Conservation (phyloP, 2,888 invertebrate genomes). For the Mesopsocus fuscifrons region DNA sequence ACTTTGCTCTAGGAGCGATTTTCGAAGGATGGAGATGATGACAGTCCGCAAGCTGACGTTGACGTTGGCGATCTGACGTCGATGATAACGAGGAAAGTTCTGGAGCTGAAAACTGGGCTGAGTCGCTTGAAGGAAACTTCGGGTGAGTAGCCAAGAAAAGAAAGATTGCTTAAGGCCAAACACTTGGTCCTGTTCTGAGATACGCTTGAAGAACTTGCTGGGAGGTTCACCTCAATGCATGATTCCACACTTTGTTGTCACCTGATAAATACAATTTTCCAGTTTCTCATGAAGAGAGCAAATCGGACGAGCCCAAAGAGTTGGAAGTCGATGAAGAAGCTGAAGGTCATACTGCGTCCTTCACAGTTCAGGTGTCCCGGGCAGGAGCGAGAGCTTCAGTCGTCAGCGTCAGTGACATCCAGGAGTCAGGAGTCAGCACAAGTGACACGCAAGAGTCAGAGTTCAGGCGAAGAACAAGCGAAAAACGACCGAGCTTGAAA, state of each 20-base stretch:
- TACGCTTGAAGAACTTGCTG: too few species aligned
- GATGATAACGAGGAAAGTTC: conserved; percentile 22
- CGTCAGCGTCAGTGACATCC: background rate
- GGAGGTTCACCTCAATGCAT: too few species aligned
- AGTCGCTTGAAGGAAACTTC: conserved; percentile 25
- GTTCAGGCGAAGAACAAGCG: too few species aligned
- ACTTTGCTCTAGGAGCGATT: too few species aligned
- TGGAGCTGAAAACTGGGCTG: conserved; percentile 25
- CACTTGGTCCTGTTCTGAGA: too few species aligned
- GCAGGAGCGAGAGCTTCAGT: background rate
- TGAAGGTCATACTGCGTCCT: conserved; percentile 12
- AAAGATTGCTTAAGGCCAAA: background rate
- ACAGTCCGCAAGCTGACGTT: conserved; percentile 10
- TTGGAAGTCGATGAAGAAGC: too few species aligned
- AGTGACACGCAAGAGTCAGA: too few species aligned
- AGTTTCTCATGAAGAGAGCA: too few species aligned
- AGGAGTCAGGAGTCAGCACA: too few species aligned
- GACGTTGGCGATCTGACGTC: conserved; percentile 16
- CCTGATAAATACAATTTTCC: too few species aligned
- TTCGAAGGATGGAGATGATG: conserved; percentile 13
- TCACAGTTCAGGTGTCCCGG: conserved; percentile 8
- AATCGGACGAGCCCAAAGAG: too few species aligned
- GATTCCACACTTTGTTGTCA: too few species aligned
- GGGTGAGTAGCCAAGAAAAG: conserved; percentile 19
- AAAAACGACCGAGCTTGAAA: conserved; percentile 4